Evolutionary conservation across 1,140 invertebrate genomes (phyloP), one percentile per base, ranked within the genome.

Genomic region (Gonatopus flavifemur): DNA sequence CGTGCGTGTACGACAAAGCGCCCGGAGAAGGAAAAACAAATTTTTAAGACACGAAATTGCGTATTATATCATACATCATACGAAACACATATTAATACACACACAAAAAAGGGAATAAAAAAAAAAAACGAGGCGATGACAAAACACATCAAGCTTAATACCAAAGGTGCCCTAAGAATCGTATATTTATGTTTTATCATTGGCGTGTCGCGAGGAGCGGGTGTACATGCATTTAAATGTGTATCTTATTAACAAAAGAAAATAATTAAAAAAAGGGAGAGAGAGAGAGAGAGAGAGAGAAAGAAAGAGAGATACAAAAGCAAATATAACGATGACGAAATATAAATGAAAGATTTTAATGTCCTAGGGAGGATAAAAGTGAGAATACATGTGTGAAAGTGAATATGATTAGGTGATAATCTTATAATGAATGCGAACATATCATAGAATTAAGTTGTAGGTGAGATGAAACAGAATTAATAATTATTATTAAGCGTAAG

Each of bases 131-230:
- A 59, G 40, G 36, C 58, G 58, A 61, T 49, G 49, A 45, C 38
- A 43, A 62, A 15, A 33, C 61, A 76, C 72, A 74, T 75, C 74
- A 77, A 75, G 74, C 73, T 77, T 74, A 76, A 78, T 77, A 78
- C 74, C 76, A 77, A 78, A 78, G 74, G 74, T 78, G 74, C 74
- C 74, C 74, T 77, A 76, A 76, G 68, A 76, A 76, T 71, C 66
- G 71, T 74, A 70, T 76, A 75, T 76, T 74, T 77, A 75, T 74
- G 69, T 78, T 74, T 75, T 75, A 76, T 73, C 65, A 72, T 71
- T 62, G 64, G 68, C 59, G 53, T 57, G 64, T 72, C 59, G 59
- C 57, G 54, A 54, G 57, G 21, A 60, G 47, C 54, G 60, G 52
- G 49, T 59, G 45, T 58, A 51, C 39, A 51, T 56, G 55, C 58